Percentiles rank a stretch among this genome's conserved stretches.
Conservation (phyloP, 2,797 vertebrate genomes). For the Carduelis carduelis region DNA sequence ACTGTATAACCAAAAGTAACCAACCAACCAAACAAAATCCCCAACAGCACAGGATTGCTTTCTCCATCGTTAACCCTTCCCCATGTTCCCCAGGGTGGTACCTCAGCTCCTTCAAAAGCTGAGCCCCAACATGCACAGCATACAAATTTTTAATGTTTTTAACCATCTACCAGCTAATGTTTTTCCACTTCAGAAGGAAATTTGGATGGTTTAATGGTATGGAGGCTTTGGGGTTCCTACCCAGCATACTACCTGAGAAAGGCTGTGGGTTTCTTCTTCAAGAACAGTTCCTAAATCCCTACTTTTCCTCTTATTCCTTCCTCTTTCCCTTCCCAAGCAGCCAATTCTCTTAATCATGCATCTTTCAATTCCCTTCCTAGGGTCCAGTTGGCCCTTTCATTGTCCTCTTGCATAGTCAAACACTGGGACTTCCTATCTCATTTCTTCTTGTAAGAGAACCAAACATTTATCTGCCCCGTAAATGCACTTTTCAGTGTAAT, state of each 20-base stretch:
- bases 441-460: neutral
- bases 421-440: neutral
- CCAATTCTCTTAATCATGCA: neutral
- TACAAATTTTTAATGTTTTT: neutral
- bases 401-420: neutral
- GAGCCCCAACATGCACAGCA: neutral
- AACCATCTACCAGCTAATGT: neutral
- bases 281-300: neutral
- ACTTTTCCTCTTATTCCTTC: neutral
- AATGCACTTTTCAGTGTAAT: neutral
- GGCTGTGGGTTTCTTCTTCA: neutral
- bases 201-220: neutral
- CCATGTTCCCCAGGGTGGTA: fast-evolving
- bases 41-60: neutral
- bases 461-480: neutral
- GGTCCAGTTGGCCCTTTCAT: neutral
- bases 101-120: neutral
- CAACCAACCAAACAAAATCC: fast-evolving
- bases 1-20: no score
- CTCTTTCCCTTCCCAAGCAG: neutral
- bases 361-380: neutral
- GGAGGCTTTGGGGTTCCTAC: neutral
- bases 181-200: neutral
- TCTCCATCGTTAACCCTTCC: neutral
- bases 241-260: neutral